Evolutionary conservation across 2,113 vertebrate species (phyloP).

Genomic region (Potamarius usumacintae): DNA sequence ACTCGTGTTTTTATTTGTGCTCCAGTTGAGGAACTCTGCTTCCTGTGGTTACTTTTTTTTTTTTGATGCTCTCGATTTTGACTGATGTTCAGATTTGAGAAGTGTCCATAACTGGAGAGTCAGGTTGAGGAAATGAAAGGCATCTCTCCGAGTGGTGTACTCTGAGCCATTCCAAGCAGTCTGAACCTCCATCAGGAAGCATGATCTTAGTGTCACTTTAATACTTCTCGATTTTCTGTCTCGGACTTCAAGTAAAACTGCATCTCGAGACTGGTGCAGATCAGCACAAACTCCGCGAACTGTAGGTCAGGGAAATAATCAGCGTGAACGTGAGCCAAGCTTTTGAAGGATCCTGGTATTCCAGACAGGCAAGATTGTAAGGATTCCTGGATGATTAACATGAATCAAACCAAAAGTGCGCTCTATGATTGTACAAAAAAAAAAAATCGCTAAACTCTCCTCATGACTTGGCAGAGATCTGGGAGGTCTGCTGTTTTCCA

Average conservation of each 20-base stretch:
- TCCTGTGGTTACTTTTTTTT: neutral
- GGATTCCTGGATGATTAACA: neutral
- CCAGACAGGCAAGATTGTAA: neutral
- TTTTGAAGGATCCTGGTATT: neutral
- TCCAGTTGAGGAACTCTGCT: neutral
- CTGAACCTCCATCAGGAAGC: neutral
- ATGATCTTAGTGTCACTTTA: neutral
- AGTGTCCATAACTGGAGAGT: neutral
- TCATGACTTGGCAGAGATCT: conserved; percentile 6
- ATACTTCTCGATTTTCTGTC: neutral
- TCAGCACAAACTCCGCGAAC: neutral
- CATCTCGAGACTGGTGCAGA: neutral
- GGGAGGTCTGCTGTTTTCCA: neutral
- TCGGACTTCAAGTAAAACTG: neutral
- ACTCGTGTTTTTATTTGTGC: neutral
- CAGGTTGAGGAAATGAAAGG: neutral
- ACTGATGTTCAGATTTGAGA: neutral
- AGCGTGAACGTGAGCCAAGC: neutral
- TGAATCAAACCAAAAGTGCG: neutral
- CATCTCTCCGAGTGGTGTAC: neutral
- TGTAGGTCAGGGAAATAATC: neutral
- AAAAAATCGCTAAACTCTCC: neutral
- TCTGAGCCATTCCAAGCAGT: too few species aligned
- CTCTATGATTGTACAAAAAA: neutral
- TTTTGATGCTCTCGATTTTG: neutral